Evolutionary conservation across 1,140 invertebrate genomes (phyloP).

Genomic region (Drosophila busckii): DNA sequence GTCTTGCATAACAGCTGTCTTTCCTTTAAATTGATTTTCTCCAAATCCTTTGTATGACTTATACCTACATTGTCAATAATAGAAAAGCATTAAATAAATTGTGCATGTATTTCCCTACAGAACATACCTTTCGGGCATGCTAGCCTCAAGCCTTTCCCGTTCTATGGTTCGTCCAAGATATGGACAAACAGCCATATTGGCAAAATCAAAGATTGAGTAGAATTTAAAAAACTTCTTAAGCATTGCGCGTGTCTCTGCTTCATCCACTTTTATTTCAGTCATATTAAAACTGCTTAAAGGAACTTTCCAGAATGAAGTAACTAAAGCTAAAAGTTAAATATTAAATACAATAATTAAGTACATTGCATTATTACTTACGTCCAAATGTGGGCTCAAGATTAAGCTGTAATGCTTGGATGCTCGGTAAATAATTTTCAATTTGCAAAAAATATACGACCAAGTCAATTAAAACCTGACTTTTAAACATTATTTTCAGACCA

Average conservation of each 20-base stretch:
- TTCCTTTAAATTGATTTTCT: too few relatives aligned
- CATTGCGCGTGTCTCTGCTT: neutral
- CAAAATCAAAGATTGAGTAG: constrained; percentile 16
- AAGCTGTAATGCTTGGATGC: constrained; percentile 7
- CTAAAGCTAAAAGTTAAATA: constrained; percentile 18
- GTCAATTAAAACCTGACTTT: constrained; percentile 16
- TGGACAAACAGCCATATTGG: constrained; percentile 1
- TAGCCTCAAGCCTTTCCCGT: accelerated
- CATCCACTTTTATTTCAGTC: neutral
- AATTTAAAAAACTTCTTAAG: constrained; percentile 18
- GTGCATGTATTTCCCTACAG: too few relatives aligned
- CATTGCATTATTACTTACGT: constrained; percentile 14
- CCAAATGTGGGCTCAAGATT: neutral
- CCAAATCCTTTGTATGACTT: too few relatives aligned
- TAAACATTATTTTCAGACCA: neutral
- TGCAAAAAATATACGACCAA: constrained; percentile 39
- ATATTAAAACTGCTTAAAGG: constrained; percentile 3
- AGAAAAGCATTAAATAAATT: neutral
- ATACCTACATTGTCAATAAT: neutral
- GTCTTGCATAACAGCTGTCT: constrained; percentile 9
- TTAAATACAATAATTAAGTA: neutral
- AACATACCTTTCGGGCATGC: constrained; percentile 19
- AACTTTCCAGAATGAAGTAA: neutral
- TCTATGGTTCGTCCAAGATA: constrained; percentile 21
- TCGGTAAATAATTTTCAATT: constrained; percentile 11